Percentiles rank a stretch among this genome's conserved stretches.
These are phyloP conservation scores for Lepus townsendii DNA, from an alignment of 2,797 vertebrate genomes.

Conservation along the genomic window DNA sequence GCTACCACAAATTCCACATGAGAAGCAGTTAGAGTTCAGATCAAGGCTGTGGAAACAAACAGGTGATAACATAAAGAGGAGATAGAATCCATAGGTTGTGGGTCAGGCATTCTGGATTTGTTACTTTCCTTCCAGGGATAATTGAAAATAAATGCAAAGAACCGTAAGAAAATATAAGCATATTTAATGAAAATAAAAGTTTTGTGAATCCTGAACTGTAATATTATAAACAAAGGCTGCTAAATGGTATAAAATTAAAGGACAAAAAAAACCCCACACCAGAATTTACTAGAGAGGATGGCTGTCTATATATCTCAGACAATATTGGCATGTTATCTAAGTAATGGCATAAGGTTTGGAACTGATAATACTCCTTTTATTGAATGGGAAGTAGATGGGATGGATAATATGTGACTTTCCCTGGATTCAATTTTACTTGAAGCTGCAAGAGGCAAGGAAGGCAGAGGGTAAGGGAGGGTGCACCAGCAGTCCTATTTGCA, in stretches of 20 bases:
- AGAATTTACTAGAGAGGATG: neutral
- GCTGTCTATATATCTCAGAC: neutral
- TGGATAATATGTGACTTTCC: neutral
- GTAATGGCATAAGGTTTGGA: neutral
- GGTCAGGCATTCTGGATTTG: neutral
- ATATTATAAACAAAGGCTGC: neutral
- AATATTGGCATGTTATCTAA: neutral
- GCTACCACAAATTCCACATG: neutral
- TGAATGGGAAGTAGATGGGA: neutral
- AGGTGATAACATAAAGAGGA: neutral
- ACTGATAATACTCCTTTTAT: neutral
- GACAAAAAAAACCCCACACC: neutral
- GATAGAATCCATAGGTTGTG: neutral
- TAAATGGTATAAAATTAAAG: neutral
- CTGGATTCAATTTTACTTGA: constrained; percentile 1
- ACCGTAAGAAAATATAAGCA: too few species aligned
- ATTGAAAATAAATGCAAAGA: neutral
- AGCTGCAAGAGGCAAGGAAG: neutral
- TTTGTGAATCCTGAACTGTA: neutral
- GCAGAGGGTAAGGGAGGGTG: neutral
- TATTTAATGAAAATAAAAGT: neutral
- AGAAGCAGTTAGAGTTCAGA: neutral
- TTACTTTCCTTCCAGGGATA: neutral
- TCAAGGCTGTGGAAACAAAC: neutral
- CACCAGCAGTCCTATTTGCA: neutral